Conservation (phyloP, 2,888 invertebrate species). For the Teleogryllus oceanicus region DNA sequence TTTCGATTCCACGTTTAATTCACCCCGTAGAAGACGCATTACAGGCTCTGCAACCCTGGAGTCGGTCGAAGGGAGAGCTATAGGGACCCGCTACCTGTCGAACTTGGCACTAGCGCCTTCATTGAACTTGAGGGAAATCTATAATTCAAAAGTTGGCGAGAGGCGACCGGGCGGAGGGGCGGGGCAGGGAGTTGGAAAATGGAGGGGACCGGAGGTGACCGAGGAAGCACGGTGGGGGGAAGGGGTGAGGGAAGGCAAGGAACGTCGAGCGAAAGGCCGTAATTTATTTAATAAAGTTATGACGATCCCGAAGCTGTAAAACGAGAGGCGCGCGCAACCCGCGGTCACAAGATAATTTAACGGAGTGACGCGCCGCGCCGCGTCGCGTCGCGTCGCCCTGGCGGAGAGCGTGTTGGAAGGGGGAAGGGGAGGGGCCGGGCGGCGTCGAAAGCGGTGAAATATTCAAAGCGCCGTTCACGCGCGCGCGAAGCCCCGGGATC, state of each 20-base stretch:
- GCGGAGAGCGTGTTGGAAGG: no score
- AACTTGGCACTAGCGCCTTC: not conserved
- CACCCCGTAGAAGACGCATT: not conserved
- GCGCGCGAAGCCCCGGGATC: no score
- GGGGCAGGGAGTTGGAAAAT: not conserved
- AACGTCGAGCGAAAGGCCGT: not conserved
- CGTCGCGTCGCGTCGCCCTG: no score
- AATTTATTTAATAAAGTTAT: constrained; percentile 18
- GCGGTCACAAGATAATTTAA: constrained; percentile 5
- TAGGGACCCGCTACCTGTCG: constrained; percentile 7
- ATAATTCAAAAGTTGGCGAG: not conserved
- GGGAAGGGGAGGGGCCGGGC: no score
- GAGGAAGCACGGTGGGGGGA: not conserved
- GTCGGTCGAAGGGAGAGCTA: not conserved
- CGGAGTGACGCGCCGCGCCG: no score
- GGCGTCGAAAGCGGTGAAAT: no score
- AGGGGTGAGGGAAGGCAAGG: not conserved
- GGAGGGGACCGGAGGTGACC: no score
- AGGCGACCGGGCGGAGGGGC: not conserved
- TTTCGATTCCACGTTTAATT: constrained; percentile 7
- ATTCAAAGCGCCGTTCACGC: no score
- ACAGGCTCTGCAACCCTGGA: not conserved
- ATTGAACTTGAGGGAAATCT: constrained; percentile 4
- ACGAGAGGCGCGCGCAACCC: not conserved
- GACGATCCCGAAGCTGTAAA: not conserved